Evolutionary conservation across 2,888 invertebrate species (phyloP).

Genomic region (Eupithecia dodoneata): DNA sequence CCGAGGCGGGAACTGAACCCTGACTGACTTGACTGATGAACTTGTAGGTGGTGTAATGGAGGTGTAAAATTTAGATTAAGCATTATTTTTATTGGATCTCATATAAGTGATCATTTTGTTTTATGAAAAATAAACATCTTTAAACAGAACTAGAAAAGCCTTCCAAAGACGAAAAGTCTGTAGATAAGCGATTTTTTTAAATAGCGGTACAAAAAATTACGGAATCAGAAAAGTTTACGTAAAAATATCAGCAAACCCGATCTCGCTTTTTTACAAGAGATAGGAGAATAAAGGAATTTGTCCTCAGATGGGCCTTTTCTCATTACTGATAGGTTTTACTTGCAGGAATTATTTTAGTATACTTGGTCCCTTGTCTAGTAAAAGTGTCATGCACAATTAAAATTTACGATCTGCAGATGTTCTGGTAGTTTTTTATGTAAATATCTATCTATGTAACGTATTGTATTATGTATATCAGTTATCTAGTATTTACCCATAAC

Average conservation of each 20-base stretch:
- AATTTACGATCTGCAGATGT: too few relatives aligned
- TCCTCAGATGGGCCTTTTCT: not conserved
- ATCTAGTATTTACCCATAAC: too few relatives aligned
- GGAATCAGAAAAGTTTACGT: not conserved
- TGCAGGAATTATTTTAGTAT: not conserved
- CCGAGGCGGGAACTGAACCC: too few relatives aligned
- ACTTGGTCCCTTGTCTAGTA: not conserved
- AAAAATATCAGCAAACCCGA: not conserved
- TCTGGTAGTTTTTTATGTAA: too few relatives aligned
- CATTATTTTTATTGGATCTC: too few relatives aligned
- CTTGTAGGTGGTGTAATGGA: too few relatives aligned
- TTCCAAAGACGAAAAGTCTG: not conserved
- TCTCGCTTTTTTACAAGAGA: not conserved
- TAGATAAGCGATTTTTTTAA: not conserved
- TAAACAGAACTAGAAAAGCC: not conserved
- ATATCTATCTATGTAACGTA: too few relatives aligned
- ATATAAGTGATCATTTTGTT: too few relatives aligned
- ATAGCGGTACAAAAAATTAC: not conserved
- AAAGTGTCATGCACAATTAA: not conserved
- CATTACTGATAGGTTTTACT: not conserved
- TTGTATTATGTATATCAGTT: too few relatives aligned
- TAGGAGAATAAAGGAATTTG: not conserved
- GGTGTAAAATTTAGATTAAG: too few relatives aligned
- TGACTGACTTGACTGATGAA: too few relatives aligned
- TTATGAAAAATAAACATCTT: too few relatives aligned